Base-by-base conservation (phyloP, 2,113 vertebrate species). In the Kryptolebias marmoratus region DNA sequence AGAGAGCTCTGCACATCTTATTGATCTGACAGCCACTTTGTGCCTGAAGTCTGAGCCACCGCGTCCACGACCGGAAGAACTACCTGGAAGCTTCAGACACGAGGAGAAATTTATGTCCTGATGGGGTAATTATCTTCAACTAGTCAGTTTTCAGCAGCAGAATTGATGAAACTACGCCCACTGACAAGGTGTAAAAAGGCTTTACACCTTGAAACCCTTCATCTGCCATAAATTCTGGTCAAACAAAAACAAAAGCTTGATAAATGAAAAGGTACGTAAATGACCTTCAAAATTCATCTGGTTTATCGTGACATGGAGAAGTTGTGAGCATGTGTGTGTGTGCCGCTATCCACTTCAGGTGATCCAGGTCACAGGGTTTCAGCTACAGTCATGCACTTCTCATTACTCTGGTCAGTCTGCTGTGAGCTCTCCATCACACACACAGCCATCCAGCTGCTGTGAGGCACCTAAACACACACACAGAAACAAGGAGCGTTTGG, bases 401-500 rank as follows among this genome's bases (percentile, higher is more conserved):
- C 81, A 90, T 90, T 88, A 92, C 75, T 65, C 39, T 71, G 91
- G 77, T 81, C 86, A 75, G 80, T 71, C 77, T 75, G 80, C 80
- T 80, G 74, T 82, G 79, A 87, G 78, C 81, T 82, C 81, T 88
- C 78, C 77, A 87, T 88, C 88, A 89, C 79, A 85, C 79, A 85
- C 72, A 71, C 68, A 71, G 71, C 64, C 84, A 66, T 77, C 75
- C 70, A 50, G 45, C 75, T 54, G 63, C 75, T 80, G 84, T 84
- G 82, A 88, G 62, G 47, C 65, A 78, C 60, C 27, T 53, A 68
- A 64, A 63, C 79, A 73, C 56, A 62, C 65, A 61, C 57, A 58
- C 36, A 63, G 11, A 31, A 10, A 44, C 31, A 39, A 16, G 56
- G 18, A 68, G 11, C 32, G 55, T 54, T 70, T 15, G 42, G 72